A percentile compares a stretch with the other conserved stretches of the same genome.
These are phyloP conservation scores for Gymnobelideus leadbeateri DNA, from an alignment of 2,113 vertebrate species.

Conservation along the genomic window DNA sequence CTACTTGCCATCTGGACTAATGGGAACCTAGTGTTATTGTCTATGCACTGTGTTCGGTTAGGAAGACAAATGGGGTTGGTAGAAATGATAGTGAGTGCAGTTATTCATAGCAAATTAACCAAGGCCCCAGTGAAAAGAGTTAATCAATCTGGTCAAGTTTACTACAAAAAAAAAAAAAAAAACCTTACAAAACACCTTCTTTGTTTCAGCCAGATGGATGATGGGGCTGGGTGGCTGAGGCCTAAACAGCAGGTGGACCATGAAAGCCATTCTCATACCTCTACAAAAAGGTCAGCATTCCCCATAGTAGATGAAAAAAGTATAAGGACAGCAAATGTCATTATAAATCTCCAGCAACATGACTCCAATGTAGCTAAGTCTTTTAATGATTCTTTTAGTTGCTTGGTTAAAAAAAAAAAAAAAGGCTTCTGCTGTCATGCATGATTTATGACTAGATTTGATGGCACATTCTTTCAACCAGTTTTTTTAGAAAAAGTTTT, in stretches of 20 bases:
- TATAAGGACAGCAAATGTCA: background rate
- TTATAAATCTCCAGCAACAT: background rate
- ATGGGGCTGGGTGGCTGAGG: background rate
- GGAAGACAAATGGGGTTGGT: constrained; percentile 58
- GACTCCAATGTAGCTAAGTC: background rate
- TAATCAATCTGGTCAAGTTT: background rate
- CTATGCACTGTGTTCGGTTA: background rate
- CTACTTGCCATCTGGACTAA: constrained; percentile 51
- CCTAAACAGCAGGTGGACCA: background rate
- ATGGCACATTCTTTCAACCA: background rate
- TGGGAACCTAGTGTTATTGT: background rate
- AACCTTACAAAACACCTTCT: background rate
- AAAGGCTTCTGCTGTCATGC: background rate
- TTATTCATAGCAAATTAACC: constrained; percentile 44
- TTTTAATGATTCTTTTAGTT: background rate
- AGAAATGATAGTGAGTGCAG: constrained; percentile 39
- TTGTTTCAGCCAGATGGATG: background rate
- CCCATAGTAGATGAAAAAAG: background rate
- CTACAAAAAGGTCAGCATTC: background rate
- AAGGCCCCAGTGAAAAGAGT: constrained; percentile 44
- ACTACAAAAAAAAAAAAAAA: constrained; percentile 26
- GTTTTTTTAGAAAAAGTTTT: background rate
- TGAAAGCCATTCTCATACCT: background rate
- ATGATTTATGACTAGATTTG: background rate
- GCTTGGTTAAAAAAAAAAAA: background rate